A percentile compares a stretch with the other conserved stretches of the same genome.
Evolutionary conservation across 2,888 invertebrate genomes (phyloP).

Genomic region (Tachina fera): DNA sequence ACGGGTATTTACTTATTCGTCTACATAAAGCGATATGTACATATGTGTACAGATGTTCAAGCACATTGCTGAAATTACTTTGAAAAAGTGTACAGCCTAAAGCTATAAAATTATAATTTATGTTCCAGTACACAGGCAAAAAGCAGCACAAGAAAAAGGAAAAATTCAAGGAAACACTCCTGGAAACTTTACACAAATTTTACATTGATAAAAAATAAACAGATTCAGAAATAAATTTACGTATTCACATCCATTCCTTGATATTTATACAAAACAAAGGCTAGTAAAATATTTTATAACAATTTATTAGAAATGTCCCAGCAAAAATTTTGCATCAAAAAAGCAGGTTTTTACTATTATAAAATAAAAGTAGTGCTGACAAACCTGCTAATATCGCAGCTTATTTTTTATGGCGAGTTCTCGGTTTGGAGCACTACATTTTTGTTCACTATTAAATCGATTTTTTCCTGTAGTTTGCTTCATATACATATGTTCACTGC

Average conservation of each 20-base stretch:
- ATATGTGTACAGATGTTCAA: slow-evolving; percentile 4
- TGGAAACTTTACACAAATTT: background rate
- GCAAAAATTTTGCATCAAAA: no score
- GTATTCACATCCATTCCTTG: no score
- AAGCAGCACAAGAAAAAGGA: slow-evolving; percentile 22
- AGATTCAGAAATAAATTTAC: background rate
- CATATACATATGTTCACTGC: no score
- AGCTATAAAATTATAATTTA: slow-evolving; percentile 61
- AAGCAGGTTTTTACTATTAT: no score
- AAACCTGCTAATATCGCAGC: no score
- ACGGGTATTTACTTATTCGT: slow-evolving; percentile 10
- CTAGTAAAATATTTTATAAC: slow-evolving; percentile 1
- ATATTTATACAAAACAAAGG: background rate
- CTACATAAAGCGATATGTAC: background rate
- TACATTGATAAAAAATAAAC: background rate
- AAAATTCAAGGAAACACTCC: slow-evolving; percentile 36
- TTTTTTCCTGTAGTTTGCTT: no score
- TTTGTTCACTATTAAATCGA: no score
- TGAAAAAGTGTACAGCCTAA: slow-evolving; percentile 57
- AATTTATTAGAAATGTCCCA: slow-evolving; percentile 29
- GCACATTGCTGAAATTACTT: slow-evolving; percentile 61
- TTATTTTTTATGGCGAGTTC: no score
- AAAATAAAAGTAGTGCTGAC: no score
- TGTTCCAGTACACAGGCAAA: slow-evolving; percentile 24
- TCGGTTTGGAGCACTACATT: no score